These are phyloP conservation scores for Drosophila mimetica DNA, from an alignment of 2,888 invertebrate genomes.

Conservation along the genomic window DNA sequence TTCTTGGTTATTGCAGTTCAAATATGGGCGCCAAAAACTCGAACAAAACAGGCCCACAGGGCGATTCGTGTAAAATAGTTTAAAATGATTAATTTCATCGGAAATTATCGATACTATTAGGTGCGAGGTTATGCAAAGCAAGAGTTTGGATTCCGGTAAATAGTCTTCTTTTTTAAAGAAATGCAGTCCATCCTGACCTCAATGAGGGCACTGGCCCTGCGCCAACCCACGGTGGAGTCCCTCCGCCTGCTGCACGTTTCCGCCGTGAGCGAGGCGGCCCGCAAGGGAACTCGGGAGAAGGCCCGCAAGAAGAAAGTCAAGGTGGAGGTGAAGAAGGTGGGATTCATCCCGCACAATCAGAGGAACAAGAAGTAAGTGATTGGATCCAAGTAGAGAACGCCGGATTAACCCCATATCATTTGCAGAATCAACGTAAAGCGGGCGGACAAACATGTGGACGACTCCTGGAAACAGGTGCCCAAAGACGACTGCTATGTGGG, in stretches of 20 bases:
- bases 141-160: conserved; percentile 5
- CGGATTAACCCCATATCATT: not conserved
- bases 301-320: conserved; percentile 91
- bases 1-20: too few relatives aligned
- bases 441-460: conserved; percentile 86
- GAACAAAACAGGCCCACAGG: too few relatives aligned
- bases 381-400: rapidly evolving
- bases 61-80: too few relatives aligned
- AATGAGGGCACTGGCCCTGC: conserved; percentile 65
- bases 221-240: conserved; percentile 65
- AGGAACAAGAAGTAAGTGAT: conserved; percentile 86
- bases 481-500: conserved; percentile 88
- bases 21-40: too few relatives aligned
- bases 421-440: conserved; percentile 84
- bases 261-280: conserved; percentile 89
- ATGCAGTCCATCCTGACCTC: conserved; percentile 72
- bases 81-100: too few relatives aligned
- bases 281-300: conserved; percentile 92
- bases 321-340: conserved; percentile 90
- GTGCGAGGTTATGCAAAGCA: conserved; percentile 12
- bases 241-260: conserved; percentile 86
- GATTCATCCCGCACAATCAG: conserved; percentile 90
- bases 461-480: conserved; percentile 86
- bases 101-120: too few relatives aligned
- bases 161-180: conserved; percentile 42